These are phyloP conservation scores for Pogonomyrmex barbatus DNA, from an alignment of 1,140 invertebrate genomes.

Conservation along the genomic window DNA sequence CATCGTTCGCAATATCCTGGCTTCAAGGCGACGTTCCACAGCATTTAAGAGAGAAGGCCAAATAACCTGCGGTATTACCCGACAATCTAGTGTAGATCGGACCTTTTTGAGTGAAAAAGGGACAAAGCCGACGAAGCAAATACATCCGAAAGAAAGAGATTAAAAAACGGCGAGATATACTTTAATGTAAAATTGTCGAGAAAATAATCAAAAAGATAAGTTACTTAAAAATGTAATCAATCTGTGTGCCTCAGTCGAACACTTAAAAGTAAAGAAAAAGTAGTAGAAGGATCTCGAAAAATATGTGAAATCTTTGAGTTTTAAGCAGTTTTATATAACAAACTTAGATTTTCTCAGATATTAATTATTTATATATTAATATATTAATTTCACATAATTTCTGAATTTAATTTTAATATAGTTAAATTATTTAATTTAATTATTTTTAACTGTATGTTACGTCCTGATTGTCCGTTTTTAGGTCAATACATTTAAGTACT, in stretches of 20 bases:
- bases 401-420: too few relatives aligned
- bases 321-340: too few relatives aligned
- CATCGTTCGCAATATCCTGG: conserved; percentile 79
- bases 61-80: conserved; percentile 71
- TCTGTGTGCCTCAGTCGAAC: not conserved
- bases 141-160: not conserved
- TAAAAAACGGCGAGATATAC: not conserved
- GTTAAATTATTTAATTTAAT: too few relatives aligned
- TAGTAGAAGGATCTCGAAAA: not conserved
- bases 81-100: conserved; percentile 58
- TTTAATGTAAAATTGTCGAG: conserved; percentile 17
- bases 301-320: conserved; percentile 1
- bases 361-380: too few relatives aligned
- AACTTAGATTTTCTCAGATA: not conserved
- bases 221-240: not conserved
- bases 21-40: conserved; percentile 71
- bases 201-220: not conserved
- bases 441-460: too few relatives aligned
- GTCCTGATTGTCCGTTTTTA: too few relatives aligned
- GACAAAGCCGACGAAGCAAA: conserved; percentile 24
- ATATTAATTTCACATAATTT: conserved; percentile 9
- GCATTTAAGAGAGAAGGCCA: conserved; percentile 72
- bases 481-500: too few relatives aligned
- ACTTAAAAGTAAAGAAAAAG: not conserved
- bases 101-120: conserved; percentile 31